phyloP scores from a whole-genome alignment of 2,113 vertebrate genomes.

The Triplophysa rosa region DNA sequence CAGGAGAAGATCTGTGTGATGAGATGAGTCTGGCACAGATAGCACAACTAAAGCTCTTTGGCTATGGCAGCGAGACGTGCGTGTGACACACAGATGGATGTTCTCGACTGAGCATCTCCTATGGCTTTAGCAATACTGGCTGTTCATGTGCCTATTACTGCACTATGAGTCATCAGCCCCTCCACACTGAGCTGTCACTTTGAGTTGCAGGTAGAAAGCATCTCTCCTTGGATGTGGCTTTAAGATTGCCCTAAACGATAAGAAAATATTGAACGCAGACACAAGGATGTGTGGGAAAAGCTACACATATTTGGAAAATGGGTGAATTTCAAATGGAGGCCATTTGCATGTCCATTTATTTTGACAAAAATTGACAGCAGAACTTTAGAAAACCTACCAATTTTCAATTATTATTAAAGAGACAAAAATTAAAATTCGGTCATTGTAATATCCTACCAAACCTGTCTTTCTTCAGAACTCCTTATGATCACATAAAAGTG shows the following conservation, averaged over 20 bases:
- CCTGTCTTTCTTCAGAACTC: too few species aligned
- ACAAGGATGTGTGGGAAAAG: background rate
- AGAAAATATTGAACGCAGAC: background rate
- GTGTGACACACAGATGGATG: conserved; percentile 60
- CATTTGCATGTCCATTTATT: background rate
- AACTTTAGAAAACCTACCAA: too few species aligned
- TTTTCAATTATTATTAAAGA: too few species aligned
- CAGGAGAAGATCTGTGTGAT: conserved; percentile 54
- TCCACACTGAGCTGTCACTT: conserved; percentile 8
- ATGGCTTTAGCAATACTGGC: conserved; percentile 41
- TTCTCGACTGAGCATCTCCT: conserved; percentile 38
- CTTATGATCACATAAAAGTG: too few species aligned
- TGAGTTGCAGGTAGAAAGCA: background rate
- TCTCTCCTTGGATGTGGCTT: background rate
- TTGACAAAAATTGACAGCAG: background rate
- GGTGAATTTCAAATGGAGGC: background rate
- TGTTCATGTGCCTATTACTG: conserved; percentile 53
- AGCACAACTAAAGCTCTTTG: conserved; percentile 45
- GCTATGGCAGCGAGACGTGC: conserved; percentile 44
- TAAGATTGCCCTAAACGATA: background rate
- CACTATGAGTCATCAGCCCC: conserved; percentile 52
- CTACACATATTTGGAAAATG: background rate
- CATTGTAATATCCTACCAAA: too few species aligned
- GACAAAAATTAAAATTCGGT: too few species aligned
- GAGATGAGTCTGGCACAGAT: conserved; percentile 54